Conservation (phyloP, 1,140 invertebrate genomes). For the Zaprionus camerounensis region DNA sequence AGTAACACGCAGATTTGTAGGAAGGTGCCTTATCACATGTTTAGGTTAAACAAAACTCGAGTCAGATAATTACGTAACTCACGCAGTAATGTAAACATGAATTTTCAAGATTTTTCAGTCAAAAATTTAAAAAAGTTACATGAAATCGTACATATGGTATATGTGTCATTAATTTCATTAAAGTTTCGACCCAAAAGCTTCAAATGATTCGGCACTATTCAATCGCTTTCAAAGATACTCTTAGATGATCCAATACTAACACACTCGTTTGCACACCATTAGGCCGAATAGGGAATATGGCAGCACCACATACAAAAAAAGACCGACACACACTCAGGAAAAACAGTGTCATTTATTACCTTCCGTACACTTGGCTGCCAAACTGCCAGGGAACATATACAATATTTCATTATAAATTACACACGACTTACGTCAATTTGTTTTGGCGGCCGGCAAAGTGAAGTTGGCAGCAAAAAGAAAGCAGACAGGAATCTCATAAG, state of each 20-base stretch:
- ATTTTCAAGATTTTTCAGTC: background rate
- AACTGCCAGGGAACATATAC: slow-evolving; percentile 77
- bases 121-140: background rate
- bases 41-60: slow-evolving; percentile 17
- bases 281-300: slow-evolving; percentile 30
- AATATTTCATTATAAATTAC: slow-evolving; percentile 83
- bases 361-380: slow-evolving; percentile 76
- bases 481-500: slow-evolving; percentile 60
- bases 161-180: background rate
- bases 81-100: background rate
- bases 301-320: slow-evolving; percentile 9
- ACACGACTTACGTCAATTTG: slow-evolving; percentile 82
- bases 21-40: slow-evolving; percentile 19
- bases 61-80: background rate
- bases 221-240: slow-evolving; percentile 20
- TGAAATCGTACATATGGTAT: background rate
- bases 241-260: slow-evolving; percentile 8
- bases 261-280: slow-evolving; percentile 47
- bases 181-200: background rate
- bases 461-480: slow-evolving; percentile 56
- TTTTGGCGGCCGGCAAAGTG: slow-evolving; percentile 73
- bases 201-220: background rate
- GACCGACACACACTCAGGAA: background rate
- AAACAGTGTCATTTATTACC: slow-evolving; percentile 78
- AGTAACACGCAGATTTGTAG: slow-evolving; percentile 29